phyloP scores from a whole-genome alignment of 2,797 vertebrate genomes.

The Enteromius anoplus region DNA sequence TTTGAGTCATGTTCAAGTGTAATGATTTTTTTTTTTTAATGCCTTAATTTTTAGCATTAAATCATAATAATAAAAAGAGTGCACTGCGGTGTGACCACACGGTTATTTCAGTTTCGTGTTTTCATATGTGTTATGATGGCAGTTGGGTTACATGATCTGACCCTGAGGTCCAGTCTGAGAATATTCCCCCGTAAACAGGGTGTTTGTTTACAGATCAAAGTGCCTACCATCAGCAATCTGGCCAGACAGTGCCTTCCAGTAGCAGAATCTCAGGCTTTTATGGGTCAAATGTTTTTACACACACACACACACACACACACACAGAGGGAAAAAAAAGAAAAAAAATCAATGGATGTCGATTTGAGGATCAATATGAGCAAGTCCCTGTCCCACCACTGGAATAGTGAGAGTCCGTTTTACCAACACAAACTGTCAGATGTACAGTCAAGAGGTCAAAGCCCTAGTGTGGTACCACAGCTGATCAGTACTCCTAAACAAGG shows the following conservation, averaged over 20 bases:
- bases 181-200: slow-evolving; percentile 39
- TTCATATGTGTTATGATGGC: not conserved
- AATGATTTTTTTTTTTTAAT: no score
- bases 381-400: slow-evolving; percentile 2
- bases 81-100: not conserved
- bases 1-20: not conserved
- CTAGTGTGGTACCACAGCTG: not conserved
- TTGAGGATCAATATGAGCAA: not conserved
- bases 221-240: not conserved
- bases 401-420: not conserved
- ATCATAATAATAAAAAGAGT: slow-evolving; percentile 7
- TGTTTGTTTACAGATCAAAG: slow-evolving; percentile 37
- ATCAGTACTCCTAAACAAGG: not conserved
- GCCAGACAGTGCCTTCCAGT: not conserved
- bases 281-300: slow-evolving; percentile 17
- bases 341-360: slow-evolving; percentile 20
- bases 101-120: slow-evolving; percentile 10
- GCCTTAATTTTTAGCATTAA: not conserved
- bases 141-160: not conserved
- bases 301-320: no score
- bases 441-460: slow-evolving; percentile 14
- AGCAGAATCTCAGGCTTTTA: not conserved
- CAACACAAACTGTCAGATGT: not conserved
- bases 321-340: not conserved
- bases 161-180: not conserved